These are phyloP conservation scores for Polyommatus icarus DNA, from an alignment of 2,888 invertebrate species.

Conservation along the genomic window DNA sequence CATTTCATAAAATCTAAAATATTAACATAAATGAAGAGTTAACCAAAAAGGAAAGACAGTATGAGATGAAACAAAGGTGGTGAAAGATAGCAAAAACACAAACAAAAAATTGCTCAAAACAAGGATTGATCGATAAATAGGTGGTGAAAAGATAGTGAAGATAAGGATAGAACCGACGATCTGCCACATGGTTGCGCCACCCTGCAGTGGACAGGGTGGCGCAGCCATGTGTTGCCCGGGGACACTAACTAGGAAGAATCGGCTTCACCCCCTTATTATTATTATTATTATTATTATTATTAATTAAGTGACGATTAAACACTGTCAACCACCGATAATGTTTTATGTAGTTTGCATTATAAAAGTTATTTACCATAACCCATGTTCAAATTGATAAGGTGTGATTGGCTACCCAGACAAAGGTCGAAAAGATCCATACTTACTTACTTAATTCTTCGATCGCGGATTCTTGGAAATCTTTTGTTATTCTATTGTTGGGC, in stretches of 20 bases:
- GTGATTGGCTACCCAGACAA: too few species aligned
- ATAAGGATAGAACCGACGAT: neutral
- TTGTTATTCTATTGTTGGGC: too few species aligned
- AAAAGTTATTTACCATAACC: too few species aligned
- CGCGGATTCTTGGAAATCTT: too few species aligned
- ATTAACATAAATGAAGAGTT: neutral
- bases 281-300: too few species aligned
- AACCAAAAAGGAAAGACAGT: neutral
- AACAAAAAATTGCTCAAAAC: neutral
- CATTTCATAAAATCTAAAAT: neutral
- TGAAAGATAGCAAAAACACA: neutral
- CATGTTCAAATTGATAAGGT: too few species aligned
- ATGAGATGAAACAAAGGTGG: neutral
- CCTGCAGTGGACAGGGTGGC: too few species aligned
- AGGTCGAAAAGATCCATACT: too few species aligned
- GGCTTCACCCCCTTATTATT: too few species aligned
- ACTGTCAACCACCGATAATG: neutral
- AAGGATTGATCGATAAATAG: neutral
- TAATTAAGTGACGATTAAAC: neutral
- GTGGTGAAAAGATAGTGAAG: neutral
- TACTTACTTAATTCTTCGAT: too few species aligned
- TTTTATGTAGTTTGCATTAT: neutral
- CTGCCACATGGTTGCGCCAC: neutral
- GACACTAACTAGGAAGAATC: too few species aligned
- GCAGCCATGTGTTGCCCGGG: too few species aligned